These are phyloP conservation scores for Drosophila repleta DNA, from an alignment of 1,140 invertebrate genomes.

Conservation along the genomic window DNA sequence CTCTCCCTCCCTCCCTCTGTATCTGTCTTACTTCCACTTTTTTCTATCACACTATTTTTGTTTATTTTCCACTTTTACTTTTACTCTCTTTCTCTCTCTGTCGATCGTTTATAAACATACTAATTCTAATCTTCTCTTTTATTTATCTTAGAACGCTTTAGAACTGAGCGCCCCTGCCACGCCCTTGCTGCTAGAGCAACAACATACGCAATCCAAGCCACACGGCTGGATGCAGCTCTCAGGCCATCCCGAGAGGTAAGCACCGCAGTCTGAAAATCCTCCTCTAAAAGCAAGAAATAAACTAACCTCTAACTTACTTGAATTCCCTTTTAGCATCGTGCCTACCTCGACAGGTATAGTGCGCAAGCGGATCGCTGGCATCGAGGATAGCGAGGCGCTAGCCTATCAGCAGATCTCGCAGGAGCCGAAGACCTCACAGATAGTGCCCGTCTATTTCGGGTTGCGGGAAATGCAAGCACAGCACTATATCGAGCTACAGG, in stretches of 20 bases:
- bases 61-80: background rate
- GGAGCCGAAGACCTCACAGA: constrained; percentile 89
- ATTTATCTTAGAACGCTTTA: constrained; percentile 93
- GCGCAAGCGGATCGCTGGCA: constrained; percentile 92
- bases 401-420: constrained; percentile 93
- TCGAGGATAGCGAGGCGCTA: constrained; percentile 90
- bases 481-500: constrained; percentile 95
- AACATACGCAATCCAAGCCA: constrained; percentile 84
- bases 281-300: background rate
- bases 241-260: constrained; percentile 91
- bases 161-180: constrained; percentile 96
- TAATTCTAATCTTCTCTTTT: constrained; percentile 54
- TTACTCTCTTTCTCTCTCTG: too few species aligned
- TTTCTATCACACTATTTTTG: background rate
- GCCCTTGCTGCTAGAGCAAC: constrained; percentile 88
- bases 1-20: background rate
- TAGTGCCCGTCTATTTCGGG: constrained; percentile 94
- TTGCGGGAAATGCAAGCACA: constrained; percentile 94
- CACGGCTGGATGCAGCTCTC: constrained; percentile 96
- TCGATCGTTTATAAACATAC: too few species aligned
- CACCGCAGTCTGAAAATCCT: background rate
- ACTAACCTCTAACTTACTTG: background rate
- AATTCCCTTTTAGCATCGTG: constrained; percentile 88
- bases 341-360: constrained; percentile 96
- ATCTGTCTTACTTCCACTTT: background rate